phyloP scores from a whole-genome alignment of 1,140 invertebrate species.

The Diploscapter pachys region DNA sequence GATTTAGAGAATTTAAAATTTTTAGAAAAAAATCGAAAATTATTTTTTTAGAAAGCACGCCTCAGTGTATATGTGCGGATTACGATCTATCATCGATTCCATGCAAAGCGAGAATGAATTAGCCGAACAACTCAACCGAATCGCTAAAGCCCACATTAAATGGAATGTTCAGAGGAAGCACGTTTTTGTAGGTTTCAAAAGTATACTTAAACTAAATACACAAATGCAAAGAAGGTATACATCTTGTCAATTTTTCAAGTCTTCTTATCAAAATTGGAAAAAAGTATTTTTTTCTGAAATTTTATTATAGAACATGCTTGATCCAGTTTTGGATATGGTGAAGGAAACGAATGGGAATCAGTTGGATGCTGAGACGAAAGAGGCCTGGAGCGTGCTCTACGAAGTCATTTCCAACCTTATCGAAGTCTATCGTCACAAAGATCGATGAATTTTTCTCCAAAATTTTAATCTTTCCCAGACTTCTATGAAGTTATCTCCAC shows the following conservation, averaged over 20 bases:
- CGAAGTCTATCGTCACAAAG: constrained; percentile 39
- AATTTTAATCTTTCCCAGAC: no score
- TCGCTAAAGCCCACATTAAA: constrained; percentile 49
- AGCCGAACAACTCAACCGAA: constrained; percentile 34
- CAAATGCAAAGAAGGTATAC: constrained; percentile 9
- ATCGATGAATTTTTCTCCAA: neutral
- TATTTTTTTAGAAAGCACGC: constrained; percentile 24
- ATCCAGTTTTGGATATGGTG: constrained; percentile 41
- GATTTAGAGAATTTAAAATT: neutral
- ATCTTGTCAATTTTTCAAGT: neutral
- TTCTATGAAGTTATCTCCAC: no score
- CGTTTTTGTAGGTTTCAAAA: constrained; percentile 41
- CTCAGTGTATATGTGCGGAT: constrained; percentile 44
- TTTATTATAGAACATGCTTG: constrained; percentile 42
- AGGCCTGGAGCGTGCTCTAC: constrained; percentile 50
- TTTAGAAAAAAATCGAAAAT: neutral
- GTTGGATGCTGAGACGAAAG: constrained; percentile 40
- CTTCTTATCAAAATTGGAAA: neutral
- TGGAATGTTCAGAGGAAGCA: constrained; percentile 48
- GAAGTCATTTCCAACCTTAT: constrained; percentile 54
- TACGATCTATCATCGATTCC: constrained; percentile 44
- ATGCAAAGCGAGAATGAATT: constrained; percentile 46
- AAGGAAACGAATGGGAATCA: constrained; percentile 29
- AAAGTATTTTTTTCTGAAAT: neutral
- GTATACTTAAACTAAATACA: constrained; percentile 2